A percentile compares a stretch with the other conserved stretches of the same genome.
Conservation (phyloP, 2,888 invertebrate species). For the Scaptomyza cyrtandrae region DNA sequence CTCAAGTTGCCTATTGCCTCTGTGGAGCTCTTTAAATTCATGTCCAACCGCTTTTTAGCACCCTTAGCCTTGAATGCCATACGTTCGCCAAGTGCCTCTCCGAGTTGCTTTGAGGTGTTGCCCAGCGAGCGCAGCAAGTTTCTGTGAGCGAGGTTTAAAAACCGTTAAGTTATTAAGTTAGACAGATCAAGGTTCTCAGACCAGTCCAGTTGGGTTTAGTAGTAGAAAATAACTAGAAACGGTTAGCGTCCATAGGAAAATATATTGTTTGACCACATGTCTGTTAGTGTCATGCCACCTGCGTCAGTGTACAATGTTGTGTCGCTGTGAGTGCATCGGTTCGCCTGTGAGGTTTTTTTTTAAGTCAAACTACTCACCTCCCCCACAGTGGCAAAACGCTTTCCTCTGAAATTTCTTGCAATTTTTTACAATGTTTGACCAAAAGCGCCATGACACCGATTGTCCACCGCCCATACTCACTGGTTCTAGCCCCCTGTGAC, state of each 20-base stretch:
- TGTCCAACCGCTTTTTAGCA: conserved; percentile 83
- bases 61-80: conserved; percentile 82
- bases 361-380: too few species aligned
- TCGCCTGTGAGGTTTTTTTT: too few species aligned
- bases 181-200: neutral
- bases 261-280: too few species aligned
- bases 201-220: conserved; percentile 28
- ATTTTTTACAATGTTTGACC: too few species aligned
- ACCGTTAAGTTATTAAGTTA: conserved; percentile 3
- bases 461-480: too few species aligned
- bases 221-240: conserved; percentile 5
- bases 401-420: too few species aligned
- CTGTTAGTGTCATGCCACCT: too few species aligned
- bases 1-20: conserved; percentile 79
- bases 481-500: too few species aligned
- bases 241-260: conserved; percentile 25
- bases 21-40: conserved; percentile 82
- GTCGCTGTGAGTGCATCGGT: too few species aligned
- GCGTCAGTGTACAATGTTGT: too few species aligned
- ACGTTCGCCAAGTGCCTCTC: conserved; percentile 84
- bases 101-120: conserved; percentile 82
- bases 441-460: too few species aligned
- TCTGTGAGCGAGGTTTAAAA: conserved; percentile 55
- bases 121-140: conserved; percentile 83
- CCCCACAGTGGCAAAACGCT: too few species aligned